phyloP scores from a whole-genome alignment of 2,797 vertebrate species.

The Enteromius argenteus region DNA sequence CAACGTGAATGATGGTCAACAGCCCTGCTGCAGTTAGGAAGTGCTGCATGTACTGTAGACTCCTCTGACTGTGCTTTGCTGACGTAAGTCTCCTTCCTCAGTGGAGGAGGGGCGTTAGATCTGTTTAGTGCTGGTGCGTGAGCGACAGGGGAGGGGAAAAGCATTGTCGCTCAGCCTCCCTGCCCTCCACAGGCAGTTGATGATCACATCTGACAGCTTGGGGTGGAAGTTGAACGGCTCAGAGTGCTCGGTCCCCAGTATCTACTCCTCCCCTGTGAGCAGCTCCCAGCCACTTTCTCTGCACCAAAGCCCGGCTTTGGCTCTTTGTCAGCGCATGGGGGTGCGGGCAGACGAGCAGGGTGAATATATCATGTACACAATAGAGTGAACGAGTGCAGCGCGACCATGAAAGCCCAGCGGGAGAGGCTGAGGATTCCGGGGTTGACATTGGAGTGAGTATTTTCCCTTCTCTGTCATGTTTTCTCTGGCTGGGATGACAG shows the following conservation, averaged over 20 bases:
- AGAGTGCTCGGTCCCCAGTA: slow-evolving; percentile 69
- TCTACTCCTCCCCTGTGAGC: slow-evolving; percentile 49
- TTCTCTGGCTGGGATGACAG: slow-evolving; percentile 35
- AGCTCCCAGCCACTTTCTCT: slow-evolving; percentile 80
- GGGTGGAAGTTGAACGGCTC: slow-evolving; percentile 89
- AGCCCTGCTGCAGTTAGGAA: slow-evolving; percentile 39
- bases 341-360: slow-evolving; percentile 77
- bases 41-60: slow-evolving; percentile 51
- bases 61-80: slow-evolving; percentile 62
- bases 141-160: slow-evolving; percentile 70
- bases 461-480: slow-evolving; percentile 81
- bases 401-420: slow-evolving; percentile 99
- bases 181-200: slow-evolving; percentile 77
- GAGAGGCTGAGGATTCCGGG: slow-evolving; percentile 98
- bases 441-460: slow-evolving; percentile 99
- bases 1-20: slow-evolving; percentile 34
- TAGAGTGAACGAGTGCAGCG: slow-evolving; percentile 86
- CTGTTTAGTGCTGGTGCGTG: slow-evolving; percentile 69
- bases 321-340: slow-evolving; percentile 88
- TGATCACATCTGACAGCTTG: slow-evolving; percentile 83
- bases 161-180: slow-evolving; percentile 78
- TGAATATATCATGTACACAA: slow-evolving; percentile 93
- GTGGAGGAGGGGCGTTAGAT: slow-evolving; percentile 64
- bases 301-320: slow-evolving; percentile 84
- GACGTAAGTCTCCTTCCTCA: slow-evolving; percentile 69